A percentile compares a stretch with the other conserved stretches of the same genome.
Conservation (phyloP, 1,140 invertebrate genomes). For the Drosophila trapezifrons region DNA sequence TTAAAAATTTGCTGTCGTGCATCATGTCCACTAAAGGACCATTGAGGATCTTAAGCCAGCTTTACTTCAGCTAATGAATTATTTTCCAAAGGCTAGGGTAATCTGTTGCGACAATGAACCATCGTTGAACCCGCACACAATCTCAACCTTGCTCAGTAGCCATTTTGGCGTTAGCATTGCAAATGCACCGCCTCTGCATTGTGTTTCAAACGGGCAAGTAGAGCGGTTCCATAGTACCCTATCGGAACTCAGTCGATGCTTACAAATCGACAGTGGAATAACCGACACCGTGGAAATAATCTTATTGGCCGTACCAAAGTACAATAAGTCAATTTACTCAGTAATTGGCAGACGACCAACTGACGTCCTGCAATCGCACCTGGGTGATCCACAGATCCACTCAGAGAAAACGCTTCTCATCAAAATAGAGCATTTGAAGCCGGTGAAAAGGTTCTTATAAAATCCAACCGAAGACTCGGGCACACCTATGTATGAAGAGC, state of each 20-base stretch:
- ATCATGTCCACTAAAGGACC: neutral
- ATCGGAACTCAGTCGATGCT: too few species aligned
- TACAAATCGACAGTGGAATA: too few species aligned
- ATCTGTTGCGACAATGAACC: conserved; percentile 14
- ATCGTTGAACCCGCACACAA: neutral
- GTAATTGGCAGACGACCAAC: too few species aligned
- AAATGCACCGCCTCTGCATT: neutral
- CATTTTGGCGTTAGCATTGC: neutral
- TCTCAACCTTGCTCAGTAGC: neutral
- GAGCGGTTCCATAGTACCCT: too few species aligned
- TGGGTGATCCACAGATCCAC: neutral
- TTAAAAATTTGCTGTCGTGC: neutral
- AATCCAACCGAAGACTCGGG: conserved; percentile 8
- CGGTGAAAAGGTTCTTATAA: neutral
- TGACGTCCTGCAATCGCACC: too few species aligned
- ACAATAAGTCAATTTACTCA: too few species aligned
- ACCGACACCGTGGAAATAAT: neutral
- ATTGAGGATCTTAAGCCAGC: neutral
- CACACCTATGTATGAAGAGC: neutral
- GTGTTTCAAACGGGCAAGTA: too few species aligned
- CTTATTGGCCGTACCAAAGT: too few species aligned
- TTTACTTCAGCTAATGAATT: neutral
- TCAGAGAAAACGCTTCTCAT: neutral
- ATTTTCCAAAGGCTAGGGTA: neutral
- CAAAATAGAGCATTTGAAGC: conserved; percentile 11